Percentiles rank a stretch among this genome's conserved stretches.
phyloP scores from a whole-genome alignment of 2,888 invertebrate species.

The Busseola fusca region DNA sequence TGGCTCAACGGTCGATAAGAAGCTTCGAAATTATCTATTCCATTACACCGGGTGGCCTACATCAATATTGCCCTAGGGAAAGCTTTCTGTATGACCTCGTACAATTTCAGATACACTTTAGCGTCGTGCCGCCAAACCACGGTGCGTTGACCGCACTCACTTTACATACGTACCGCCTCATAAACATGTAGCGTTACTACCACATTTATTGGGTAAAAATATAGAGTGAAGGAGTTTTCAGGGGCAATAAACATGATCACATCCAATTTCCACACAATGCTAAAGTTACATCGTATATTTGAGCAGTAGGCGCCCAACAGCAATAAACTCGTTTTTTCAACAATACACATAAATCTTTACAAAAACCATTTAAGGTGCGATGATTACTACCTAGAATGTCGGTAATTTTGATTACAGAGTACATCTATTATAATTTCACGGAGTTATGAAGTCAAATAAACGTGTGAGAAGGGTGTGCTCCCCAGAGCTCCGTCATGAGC shows the following conservation, averaged over 20 bases:
- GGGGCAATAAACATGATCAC: constrained; percentile 48
- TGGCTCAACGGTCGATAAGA: constrained; percentile 57
- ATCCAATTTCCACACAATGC: constrained; percentile 37
- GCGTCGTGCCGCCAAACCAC: constrained; percentile 21
- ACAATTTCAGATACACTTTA: constrained; percentile 46
- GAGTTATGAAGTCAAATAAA: constrained; percentile 54
- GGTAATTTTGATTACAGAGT: constrained; percentile 31
- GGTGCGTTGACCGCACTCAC: constrained; percentile 51
- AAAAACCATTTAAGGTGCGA: constrained; percentile 23
- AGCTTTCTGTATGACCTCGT: constrained; percentile 59
- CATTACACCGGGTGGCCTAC: constrained; percentile 64
- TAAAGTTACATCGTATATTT: constrained; percentile 36
- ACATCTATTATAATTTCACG: constrained; percentile 48
- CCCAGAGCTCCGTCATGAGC: constrained; percentile 36
- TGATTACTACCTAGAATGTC: constrained; percentile 15
- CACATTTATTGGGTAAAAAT: constrained; percentile 37
- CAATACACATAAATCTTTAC: constrained; percentile 33
- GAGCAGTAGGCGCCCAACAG: constrained; percentile 13
- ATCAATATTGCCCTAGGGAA: constrained; percentile 64
- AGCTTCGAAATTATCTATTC: constrained; percentile 70
- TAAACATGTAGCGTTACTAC: constrained; percentile 38
- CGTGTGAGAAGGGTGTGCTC: constrained; percentile 50
- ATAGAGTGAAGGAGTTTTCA: constrained; percentile 27
- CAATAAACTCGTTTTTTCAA: constrained; percentile 29
- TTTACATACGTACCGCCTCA: constrained; percentile 42